phyloP scores from a whole-genome alignment of 2,888 invertebrate genomes.

The Chesias legatella region DNA sequence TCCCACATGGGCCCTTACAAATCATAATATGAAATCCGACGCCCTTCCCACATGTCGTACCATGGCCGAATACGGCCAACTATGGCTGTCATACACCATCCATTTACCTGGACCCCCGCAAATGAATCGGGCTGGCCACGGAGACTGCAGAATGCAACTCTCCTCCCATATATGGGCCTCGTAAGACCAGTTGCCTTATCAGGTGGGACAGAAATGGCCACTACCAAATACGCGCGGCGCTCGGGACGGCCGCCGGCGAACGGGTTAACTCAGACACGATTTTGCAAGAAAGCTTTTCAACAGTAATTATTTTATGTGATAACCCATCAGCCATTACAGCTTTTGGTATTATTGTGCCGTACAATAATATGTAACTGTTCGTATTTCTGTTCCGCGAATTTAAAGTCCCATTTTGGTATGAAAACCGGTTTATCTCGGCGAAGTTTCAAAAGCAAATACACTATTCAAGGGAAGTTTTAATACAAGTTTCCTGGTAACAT shows the following conservation, averaged over 20 bases:
- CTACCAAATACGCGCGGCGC: constrained; percentile 52
- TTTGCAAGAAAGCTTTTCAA: constrained; percentile 37
- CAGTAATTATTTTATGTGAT: constrained; percentile 38
- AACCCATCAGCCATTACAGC: constrained; percentile 17
- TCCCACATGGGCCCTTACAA: not conserved
- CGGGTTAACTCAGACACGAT: constrained; percentile 51
- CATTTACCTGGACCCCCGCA: constrained; percentile 51
- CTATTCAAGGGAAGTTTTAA: constrained; percentile 4
- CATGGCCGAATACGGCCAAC: constrained; percentile 18
- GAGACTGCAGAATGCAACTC: constrained; percentile 15
- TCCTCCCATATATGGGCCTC: constrained; percentile 14
- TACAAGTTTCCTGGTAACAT: constrained; percentile 10
- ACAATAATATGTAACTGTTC: constrained; percentile 9
- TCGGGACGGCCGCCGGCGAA: constrained; percentile 45
- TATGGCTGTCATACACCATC: constrained; percentile 29
- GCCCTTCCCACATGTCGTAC: constrained; percentile 17
- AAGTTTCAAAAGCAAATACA: constrained; percentile 1
- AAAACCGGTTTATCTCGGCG: too few relatives aligned
- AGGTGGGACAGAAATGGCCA: constrained; percentile 46
- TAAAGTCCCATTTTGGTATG: too few relatives aligned
- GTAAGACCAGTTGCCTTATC: constrained; percentile 43
- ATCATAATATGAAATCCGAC: constrained; percentile 14
- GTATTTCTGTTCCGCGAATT: constrained; percentile 4
- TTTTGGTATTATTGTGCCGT: constrained; percentile 7
- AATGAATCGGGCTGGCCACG: constrained; percentile 41